Base-by-base conservation (phyloP, 2,888 invertebrate genomes). In the Spilarctia lutea region DNA sequence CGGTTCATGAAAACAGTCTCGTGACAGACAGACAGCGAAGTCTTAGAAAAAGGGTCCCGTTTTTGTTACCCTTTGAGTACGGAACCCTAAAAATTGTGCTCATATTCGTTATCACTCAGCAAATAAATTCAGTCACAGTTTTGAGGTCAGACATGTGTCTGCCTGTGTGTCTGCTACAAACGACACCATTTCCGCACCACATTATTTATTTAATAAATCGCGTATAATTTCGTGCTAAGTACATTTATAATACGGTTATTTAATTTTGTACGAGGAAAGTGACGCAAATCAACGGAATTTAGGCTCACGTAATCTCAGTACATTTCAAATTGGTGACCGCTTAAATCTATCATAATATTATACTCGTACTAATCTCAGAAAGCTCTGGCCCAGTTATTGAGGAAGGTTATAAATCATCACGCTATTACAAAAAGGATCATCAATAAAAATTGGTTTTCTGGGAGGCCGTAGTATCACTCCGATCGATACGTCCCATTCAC, bases 61-160 rank as follows among this genome's bases (percentile, higher is more conserved):
- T n/a, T n/a, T n/a, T n/a, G n/a, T n/a, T n/a, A n/a, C n/a, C n/a
- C n/a, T n/a, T n/a, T n/a, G n/a, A n/a, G n/a, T n/a, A n/a, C n/a
- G n/a, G n/a, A n/a, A n/a, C n/a, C n/a, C n/a, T n/a, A n/a, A n/a
- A n/a, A n/a, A n/a, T 79, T 72, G 82, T 80, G 72, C 65, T 56
- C 79, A 82, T 11, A 76, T 68, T 45, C 56, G 73, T 52, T 69
- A 70, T 66, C 76, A 65, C 71, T 48, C 35, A 10, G 52, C 10
- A 71, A 72, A 56, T 66, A 75, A 52, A 78, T 69, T 68, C 68
- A 63, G 68, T 56, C 66, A 68, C 45, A 67, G 65, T 77, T 75
- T 80, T 79, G 45, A 80, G 84, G 84, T 79, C 77, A 73, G 30
- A 68, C 71, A 68, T 68, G 56, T 72, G 84, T 78, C 80, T 84